These are phyloP conservation scores for Pteronura brasiliensis DNA, from an alignment of 2,113 vertebrate species.

Conservation along the genomic window DNA sequence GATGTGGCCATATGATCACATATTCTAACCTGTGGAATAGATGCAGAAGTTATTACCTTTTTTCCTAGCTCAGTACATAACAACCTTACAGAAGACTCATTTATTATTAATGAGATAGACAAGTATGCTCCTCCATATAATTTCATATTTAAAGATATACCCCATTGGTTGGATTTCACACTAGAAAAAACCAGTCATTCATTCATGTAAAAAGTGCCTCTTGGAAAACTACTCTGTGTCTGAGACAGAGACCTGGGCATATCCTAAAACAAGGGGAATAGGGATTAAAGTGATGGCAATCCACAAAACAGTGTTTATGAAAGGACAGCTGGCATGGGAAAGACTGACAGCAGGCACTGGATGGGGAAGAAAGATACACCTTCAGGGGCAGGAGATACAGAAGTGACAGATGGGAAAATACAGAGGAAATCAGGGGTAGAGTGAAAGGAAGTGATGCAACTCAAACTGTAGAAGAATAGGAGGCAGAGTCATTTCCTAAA, in stretches of 20 bases:
- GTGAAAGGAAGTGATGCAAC: not conserved
- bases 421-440: not conserved
- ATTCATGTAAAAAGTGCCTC: not conserved
- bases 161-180: not conserved
- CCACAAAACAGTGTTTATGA: not conserved
- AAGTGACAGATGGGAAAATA: not conserved
- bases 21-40: not conserved
- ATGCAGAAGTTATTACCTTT: not conserved
- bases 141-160: not conserved
- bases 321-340: not conserved
- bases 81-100: not conserved
- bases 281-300: not conserved
- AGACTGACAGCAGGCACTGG: not conserved
- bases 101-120: not conserved
- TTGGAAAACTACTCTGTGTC: not conserved
- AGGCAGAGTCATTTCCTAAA: not conserved
- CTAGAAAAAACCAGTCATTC: not conserved
- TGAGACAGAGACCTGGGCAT: not conserved
- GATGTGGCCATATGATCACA: not conserved
- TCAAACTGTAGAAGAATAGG: not conserved
- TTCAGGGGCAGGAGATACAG: not conserved
- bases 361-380: not conserved
- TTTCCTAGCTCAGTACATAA: not conserved
- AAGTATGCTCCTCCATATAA: not conserved
- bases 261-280: not conserved